phyloP scores from a whole-genome alignment of 1,140 invertebrate species.

The Formica selysi region DNA sequence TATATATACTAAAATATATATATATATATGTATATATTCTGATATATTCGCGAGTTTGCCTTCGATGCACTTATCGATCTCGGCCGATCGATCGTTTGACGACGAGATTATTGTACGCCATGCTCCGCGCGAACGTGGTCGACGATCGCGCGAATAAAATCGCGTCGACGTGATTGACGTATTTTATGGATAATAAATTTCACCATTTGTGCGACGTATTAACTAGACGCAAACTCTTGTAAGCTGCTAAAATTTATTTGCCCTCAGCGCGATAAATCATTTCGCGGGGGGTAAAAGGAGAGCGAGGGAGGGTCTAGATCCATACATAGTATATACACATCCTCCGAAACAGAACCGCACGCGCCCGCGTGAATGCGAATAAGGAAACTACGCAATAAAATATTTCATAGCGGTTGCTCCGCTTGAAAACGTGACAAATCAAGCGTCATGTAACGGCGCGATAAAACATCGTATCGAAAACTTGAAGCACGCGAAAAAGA shows the following conservation, averaged over 20 bases:
- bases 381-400: conserved; percentile 44
- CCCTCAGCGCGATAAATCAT: conserved; percentile 36
- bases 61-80: conserved; percentile 62
- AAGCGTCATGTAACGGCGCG: conserved; percentile 19
- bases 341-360: not conserved
- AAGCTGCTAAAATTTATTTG: conserved; percentile 48
- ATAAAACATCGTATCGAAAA: conserved; percentile 40
- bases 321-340: not conserved
- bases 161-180: conserved; percentile 53
- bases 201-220: conserved; percentile 55
- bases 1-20: not conserved
- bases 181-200: conserved; percentile 64
- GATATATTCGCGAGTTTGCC: conserved; percentile 45
- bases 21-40: not conserved
- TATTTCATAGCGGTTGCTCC: conserved; percentile 43
- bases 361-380: not conserved
- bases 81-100: conserved; percentile 13
- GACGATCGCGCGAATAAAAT: conserved; percentile 48
- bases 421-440: conserved; percentile 27
- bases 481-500: not conserved
- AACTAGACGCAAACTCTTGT: conserved; percentile 63
- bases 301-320: no score
- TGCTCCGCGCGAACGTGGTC: conserved; percentile 17
- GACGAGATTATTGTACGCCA: conserved; percentile 56
- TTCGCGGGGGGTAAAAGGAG: not conserved